A percentile compares a stretch with the other conserved stretches of the same genome.
Evolutionary conservation across 2,888 invertebrate species (phyloP).

Genomic region (Drosophila bunnanda): DNA sequence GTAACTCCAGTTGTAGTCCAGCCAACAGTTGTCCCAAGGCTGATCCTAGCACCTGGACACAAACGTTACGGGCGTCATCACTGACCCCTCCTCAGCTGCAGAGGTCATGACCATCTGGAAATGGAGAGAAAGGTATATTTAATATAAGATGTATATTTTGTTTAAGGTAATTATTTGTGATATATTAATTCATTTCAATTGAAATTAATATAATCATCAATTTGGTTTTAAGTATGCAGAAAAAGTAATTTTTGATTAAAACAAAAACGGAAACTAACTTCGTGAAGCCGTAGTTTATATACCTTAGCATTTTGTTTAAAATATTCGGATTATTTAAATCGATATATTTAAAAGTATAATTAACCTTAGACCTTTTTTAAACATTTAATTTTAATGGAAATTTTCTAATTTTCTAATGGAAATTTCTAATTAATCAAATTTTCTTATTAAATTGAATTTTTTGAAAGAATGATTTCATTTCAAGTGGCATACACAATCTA

Average conservation of each 20-base stretch:
- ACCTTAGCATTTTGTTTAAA: too few species aligned
- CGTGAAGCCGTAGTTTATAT: too few species aligned
- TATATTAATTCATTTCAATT: too few species aligned
- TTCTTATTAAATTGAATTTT: background rate
- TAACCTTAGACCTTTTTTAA: too few species aligned
- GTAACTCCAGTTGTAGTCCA: background rate
- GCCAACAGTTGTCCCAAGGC: background rate
- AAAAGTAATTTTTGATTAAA: too few species aligned
- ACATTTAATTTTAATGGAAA: too few species aligned
- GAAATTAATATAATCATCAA: background rate
- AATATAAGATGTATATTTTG: background rate
- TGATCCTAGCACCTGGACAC: slow-evolving; percentile 26
- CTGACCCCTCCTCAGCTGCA: slow-evolving; percentile 14
- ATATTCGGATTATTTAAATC: too few species aligned
- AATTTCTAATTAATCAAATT: too few species aligned
- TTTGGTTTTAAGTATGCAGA: background rate
- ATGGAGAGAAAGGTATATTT: background rate
- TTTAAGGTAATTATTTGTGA: background rate
- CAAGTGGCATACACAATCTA: background rate
- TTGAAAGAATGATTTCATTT: background rate
- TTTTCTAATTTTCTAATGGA: too few species aligned
- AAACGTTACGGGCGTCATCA: slow-evolving; percentile 10
- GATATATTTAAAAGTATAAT: too few species aligned
- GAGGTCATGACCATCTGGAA: slow-evolving; percentile 13
- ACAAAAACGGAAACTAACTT: too few species aligned